A percentile compares a stretch with the other conserved stretches of the same genome.
Conservation (phyloP, 1,140 invertebrate species). For the Leptinotarsa defecta region DNA sequence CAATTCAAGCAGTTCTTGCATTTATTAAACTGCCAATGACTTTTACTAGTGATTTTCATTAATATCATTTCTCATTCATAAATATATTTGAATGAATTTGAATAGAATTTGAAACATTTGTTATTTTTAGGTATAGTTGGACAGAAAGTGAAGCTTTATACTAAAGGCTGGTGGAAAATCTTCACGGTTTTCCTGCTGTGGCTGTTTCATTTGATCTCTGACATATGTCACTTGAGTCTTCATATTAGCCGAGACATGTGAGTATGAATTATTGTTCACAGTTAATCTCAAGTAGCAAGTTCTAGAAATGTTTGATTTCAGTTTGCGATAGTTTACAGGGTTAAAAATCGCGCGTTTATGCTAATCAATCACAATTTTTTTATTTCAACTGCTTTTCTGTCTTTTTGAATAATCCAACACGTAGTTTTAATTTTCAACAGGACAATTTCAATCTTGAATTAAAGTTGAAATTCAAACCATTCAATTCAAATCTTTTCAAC, state of each 20-base stretch:
- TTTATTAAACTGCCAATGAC: background rate
- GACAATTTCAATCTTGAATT: too few relatives aligned
- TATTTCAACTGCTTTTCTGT: too few relatives aligned
- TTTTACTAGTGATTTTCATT: background rate
- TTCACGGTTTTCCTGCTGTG: conserved; percentile 71
- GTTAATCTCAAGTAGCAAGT: too few relatives aligned
- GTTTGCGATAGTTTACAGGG: too few relatives aligned
- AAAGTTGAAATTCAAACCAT: too few relatives aligned
- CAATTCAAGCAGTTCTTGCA: too few relatives aligned
- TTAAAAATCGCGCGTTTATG: too few relatives aligned
- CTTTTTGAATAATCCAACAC: too few relatives aligned
- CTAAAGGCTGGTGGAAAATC: conserved; percentile 70
- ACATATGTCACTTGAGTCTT: conserved; percentile 75
- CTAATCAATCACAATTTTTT: too few relatives aligned
- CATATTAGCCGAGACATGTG: conserved; percentile 77
- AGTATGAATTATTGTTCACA: conserved; percentile 55
- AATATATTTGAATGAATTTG: conserved; percentile 2
- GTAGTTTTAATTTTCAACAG: too few relatives aligned
- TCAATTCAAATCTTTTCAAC: too few relatives aligned
- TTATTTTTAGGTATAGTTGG: conserved; percentile 46
- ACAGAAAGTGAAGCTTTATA: conserved; percentile 62
- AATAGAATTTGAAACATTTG: conserved; percentile 1
- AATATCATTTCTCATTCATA: conserved; percentile 2
- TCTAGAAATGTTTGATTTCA: too few relatives aligned
- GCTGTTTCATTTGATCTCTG: conserved; percentile 77